Evolutionary conservation across 2,888 invertebrate species (phyloP).

Genomic region (Acleris emargana): DNA sequence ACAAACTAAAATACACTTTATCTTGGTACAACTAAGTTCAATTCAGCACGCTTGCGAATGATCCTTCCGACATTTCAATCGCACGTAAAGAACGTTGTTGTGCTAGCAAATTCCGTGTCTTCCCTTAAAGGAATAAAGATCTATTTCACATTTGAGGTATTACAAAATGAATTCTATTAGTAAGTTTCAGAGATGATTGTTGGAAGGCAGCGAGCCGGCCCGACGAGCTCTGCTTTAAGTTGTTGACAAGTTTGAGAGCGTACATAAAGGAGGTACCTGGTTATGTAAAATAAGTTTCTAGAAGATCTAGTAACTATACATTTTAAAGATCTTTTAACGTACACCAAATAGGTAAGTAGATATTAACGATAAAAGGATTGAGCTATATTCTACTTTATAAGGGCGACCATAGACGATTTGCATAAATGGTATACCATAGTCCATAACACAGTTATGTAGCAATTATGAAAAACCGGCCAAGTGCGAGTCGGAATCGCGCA

Average conservation of each 20-base stretch:
- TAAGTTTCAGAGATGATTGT: slow-evolving; percentile 57
- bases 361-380: no score
- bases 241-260: slow-evolving; percentile 59
- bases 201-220: slow-evolving; percentile 38
- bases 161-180: slow-evolving; percentile 73
- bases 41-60: slow-evolving; percentile 18
- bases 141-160: slow-evolving; percentile 73
- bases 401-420: no score
- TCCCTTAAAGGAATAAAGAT: slow-evolving; percentile 81
- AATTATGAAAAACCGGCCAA: no score
- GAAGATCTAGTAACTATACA: neutral
- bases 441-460: no score
- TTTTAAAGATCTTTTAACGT: neutral
- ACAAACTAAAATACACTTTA: slow-evolving; percentile 45
- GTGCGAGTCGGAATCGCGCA: no score
- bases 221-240: slow-evolving; percentile 50
- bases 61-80: slow-evolving; percentile 43
- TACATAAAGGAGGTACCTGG: slow-evolving; percentile 42
- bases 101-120: slow-evolving; percentile 78
- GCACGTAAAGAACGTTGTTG: slow-evolving; percentile 58
- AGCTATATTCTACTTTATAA: no score
- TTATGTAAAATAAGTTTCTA: slow-evolving; percentile 38
- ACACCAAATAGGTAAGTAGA: no score
- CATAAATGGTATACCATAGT: no score
- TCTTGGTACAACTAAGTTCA: accelerated